A percentile compares a stretch with the other conserved stretches of the same genome.
Conservation (phyloP, 2,113 vertebrate species). For the Agelaius tricolor region DNA sequence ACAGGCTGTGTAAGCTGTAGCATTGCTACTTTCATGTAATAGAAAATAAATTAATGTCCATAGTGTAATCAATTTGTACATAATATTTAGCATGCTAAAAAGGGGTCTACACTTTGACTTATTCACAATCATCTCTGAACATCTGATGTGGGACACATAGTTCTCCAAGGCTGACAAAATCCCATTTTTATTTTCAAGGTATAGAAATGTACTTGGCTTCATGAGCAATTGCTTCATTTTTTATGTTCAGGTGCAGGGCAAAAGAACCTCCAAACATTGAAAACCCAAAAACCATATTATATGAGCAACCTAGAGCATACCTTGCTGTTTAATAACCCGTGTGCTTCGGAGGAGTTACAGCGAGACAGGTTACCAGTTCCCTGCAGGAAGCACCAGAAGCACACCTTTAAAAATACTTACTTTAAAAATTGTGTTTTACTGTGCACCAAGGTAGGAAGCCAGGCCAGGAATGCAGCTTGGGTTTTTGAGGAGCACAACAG, state of each 20-base stretch:
- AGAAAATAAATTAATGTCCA: neutral
- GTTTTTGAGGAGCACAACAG: neutral
- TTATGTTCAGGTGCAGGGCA: accelerated
- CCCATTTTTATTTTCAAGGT: neutral
- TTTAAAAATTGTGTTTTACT: neutral
- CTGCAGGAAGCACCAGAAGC: neutral
- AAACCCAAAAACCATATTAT: neutral
- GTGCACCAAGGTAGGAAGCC: neutral
- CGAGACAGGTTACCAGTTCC: neutral
- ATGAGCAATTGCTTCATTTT: neutral
- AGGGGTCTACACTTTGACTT: neutral
- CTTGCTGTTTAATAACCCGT: neutral
- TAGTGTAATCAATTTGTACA: neutral
- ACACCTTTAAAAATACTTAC: neutral
- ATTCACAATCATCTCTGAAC: neutral
- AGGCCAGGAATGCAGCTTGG: accelerated
- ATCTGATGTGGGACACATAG: neutral
- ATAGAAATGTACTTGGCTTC: neutral
- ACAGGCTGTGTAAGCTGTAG: neutral
- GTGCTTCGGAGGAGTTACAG: neutral
- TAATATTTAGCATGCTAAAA: neutral
- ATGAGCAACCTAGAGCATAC: neutral
- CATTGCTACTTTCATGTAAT: neutral
- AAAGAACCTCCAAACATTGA: neutral
- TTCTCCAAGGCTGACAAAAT: neutral